phyloP scores from a whole-genome alignment of 2,797 vertebrate species.

The Selene dorsalis region DNA sequence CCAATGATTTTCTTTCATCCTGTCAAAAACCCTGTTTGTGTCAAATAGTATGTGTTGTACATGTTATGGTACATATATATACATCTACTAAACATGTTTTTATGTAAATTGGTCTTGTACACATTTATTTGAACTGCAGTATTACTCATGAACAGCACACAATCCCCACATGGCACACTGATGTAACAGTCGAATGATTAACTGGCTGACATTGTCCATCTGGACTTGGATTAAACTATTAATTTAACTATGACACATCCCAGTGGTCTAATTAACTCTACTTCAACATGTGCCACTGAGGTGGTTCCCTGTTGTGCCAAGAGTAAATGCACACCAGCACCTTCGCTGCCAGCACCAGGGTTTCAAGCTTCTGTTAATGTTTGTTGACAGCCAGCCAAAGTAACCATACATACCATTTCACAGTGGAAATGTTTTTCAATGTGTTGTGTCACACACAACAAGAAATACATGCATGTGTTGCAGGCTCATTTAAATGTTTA shows the following conservation, averaged over 20 bases:
- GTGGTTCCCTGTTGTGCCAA: conserved; percentile 40
- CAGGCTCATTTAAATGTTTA: conserved; percentile 6
- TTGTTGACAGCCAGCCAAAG: conserved; percentile 40
- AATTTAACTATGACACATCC: conserved; percentile 63
- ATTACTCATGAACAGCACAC: conserved; percentile 17
- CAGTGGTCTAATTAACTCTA: conserved; percentile 62
- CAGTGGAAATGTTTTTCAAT: conserved; percentile 6
- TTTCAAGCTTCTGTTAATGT: conserved; percentile 39
- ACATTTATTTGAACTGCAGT: not conserved
- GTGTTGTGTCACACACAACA: not conserved
- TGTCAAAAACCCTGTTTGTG: not conserved
- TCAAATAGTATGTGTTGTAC: not conserved
- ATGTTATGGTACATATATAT: not conserved
- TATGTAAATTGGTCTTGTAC: not conserved
- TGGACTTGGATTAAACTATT: conserved; percentile 55
- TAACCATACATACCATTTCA: conserved; percentile 25
- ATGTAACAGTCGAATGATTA: conserved; percentile 33
- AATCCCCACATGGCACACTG: conserved; percentile 17
- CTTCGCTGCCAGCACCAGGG: conserved; percentile 21
- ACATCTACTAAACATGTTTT: not conserved
- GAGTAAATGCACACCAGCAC: conserved; percentile 42
- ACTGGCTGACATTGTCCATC: conserved; percentile 50
- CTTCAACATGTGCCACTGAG: conserved; percentile 46
- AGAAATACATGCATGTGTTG: not conserved
- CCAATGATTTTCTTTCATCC: not conserved